These are phyloP conservation scores for Thymelicus lineola DNA, from an alignment of 2,888 invertebrate genomes.

Conservation along the genomic window DNA sequence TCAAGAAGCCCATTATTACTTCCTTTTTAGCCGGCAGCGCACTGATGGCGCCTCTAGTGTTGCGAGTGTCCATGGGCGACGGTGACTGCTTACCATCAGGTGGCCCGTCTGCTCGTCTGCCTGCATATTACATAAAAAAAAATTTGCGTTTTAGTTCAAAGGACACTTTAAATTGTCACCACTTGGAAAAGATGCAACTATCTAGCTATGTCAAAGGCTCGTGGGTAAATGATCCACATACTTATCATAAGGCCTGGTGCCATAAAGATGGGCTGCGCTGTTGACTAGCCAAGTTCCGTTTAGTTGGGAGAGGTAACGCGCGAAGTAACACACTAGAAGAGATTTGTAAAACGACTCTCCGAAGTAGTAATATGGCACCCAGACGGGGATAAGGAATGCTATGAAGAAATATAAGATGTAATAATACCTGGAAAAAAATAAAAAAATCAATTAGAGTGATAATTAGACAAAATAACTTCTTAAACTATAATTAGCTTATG, in stretches of 20 bases:
- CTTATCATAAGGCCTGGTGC: slow-evolving; percentile 91
- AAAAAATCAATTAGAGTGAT: background rate
- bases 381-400: slow-evolving; percentile 86
- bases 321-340: slow-evolving; percentile 85
- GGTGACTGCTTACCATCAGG: too few relatives aligned
- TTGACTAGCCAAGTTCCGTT: slow-evolving; percentile 94
- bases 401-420: slow-evolving; percentile 84
- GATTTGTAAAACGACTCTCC: slow-evolving; percentile 86
- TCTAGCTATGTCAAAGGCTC: too few relatives aligned
- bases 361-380: slow-evolving; percentile 88
- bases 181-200: too few relatives aligned
- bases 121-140: too few relatives aligned
- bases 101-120: too few relatives aligned
- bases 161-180: too few relatives aligned
- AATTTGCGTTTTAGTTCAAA: too few relatives aligned
- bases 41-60: too few relatives aligned
- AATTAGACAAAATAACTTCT: background rate
- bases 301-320: slow-evolving; percentile 86
- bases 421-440: slow-evolving; percentile 86
- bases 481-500: too few relatives aligned
- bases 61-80: too few relatives aligned
- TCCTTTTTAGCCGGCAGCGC: too few relatives aligned
- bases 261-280: slow-evolving; percentile 92
- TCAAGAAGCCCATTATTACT: too few relatives aligned
- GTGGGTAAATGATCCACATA: slow-evolving; percentile 59